Base-by-base conservation (phyloP, 1,140 invertebrate genomes). In the Steinernema feltiae region DNA sequence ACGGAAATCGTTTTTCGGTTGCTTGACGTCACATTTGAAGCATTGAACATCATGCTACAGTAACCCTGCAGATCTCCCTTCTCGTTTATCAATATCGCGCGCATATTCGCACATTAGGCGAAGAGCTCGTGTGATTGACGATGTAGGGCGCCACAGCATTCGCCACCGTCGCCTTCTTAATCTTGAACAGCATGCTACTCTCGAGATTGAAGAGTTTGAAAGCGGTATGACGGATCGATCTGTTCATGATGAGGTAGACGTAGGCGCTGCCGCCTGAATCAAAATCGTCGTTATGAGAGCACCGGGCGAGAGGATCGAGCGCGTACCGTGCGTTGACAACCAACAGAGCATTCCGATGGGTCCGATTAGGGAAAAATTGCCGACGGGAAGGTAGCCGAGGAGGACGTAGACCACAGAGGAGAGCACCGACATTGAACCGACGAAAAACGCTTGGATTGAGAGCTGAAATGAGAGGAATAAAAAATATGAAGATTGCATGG, bases 171-270 rank as follows among this genome's bases (percentile, higher is more conserved):
- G n/a, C n/a, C n/a, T n/a, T n/a, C n/a, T n/a, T n/a, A n/a, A n/a
- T n/a, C n/a, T n/a, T 41, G 18, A 41, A 41, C 35, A 41, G 7
- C 12, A 63, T 27, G 15, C 53, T 63, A n/a, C 24, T 63, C 24
- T 27, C 24, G 24, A 21, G 24, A 17, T 41, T 18, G 53, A 63
- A 63, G 7, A 63, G 3, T 21, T 63, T 63, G 24, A 63, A 63
- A 3, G 53, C 53, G 7, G 53, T 63, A 7, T 63, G 12, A 15
- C 53, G 12, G 7, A 63, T 17, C 7, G 53, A 63, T 21, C 24
- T 63, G 53, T 63, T 63, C 53, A 63, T 63, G 53, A 63, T 63
- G 2, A 63, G 53, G 24, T 63, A 63, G 53, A 63, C 24, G 53
- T 63, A 63, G 12, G 7, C 53, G 53, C 53, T 63, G 15, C 7